Conservation (phyloP, 92 coral and sea anemone species). For the Actinernus sp. region DNA sequence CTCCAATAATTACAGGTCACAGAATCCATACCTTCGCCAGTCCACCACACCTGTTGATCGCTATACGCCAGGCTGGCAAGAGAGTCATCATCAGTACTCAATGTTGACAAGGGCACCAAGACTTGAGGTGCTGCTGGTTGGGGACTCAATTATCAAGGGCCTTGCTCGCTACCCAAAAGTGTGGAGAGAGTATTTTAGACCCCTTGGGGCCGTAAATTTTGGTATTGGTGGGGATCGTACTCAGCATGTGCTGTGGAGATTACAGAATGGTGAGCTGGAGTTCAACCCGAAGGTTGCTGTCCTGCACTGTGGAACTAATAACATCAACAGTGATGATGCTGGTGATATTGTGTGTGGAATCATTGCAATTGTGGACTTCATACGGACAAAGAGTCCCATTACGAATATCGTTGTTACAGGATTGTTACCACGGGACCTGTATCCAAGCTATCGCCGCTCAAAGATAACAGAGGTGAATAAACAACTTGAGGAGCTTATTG, state of each 20-base stretch:
- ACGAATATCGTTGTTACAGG: constrained; percentile 79
- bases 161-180: constrained; percentile 88
- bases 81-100: constrained; percentile 62
- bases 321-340: constrained; percentile 81
- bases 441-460: constrained; percentile 60
- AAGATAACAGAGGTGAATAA: constrained; percentile 77
- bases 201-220: constrained; percentile 82
- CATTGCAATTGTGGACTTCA: constrained; percentile 86
- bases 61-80: constrained; percentile 84
- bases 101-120: constrained; percentile 42
- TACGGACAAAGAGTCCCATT: constrained; percentile 61
- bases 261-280: constrained; percentile 91
- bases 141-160: constrained; percentile 94
- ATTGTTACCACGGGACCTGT: constrained; percentile 84
- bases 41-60: constrained; percentile 76
- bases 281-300: constrained; percentile 83
- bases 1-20: neutral
- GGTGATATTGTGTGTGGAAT: constrained; percentile 87
- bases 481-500: constrained; percentile 78
- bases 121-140: constrained; percentile 72
- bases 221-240: constrained; percentile 97
- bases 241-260: constrained; percentile 97
- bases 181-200: constrained; percentile 81
- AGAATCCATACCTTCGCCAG: neutral
- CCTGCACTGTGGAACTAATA: constrained; percentile 96